phyloP scores from a whole-genome alignment of 2,888 invertebrate species.

The Drosophila formosana region DNA sequence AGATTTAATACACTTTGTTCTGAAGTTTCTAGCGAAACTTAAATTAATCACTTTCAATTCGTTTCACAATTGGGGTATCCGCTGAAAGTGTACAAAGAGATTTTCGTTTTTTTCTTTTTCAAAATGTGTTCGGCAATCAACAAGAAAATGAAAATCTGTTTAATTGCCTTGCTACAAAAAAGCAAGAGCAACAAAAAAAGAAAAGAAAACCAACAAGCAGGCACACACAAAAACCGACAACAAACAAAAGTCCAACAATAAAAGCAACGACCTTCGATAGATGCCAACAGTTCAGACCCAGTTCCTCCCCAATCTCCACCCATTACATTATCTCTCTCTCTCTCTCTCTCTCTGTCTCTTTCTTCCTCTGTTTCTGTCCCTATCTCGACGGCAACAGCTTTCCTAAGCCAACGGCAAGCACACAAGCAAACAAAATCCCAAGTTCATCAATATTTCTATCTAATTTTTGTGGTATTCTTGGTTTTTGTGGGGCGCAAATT shows the following conservation, averaged over 20 bases:
- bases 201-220: conserved; percentile 5
- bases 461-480: conserved; percentile 37
- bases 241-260: conserved; percentile 47
- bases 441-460: conserved; percentile 57
- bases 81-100: conserved; percentile 1
- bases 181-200: not conserved
- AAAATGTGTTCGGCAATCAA: conserved; percentile 15
- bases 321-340: conserved; percentile 15
- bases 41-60: conserved; percentile 1
- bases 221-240: conserved; percentile 25
- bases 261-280: conserved; percentile 66
- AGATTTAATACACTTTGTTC: conserved; percentile 4
- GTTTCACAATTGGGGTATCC: not conserved
- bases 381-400: not conserved
- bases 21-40: not conserved
- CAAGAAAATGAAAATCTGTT: conserved; percentile 55
- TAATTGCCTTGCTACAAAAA: conserved; percentile 61
- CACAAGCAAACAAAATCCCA: conserved; percentile 37
- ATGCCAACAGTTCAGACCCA: conserved; percentile 22
- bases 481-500: conserved; percentile 19
- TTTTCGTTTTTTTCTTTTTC: conserved; percentile 18
- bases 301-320: conserved; percentile 1
- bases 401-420: conserved; percentile 10
- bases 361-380: not conserved
- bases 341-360: no score